Conservation (phyloP, 2,888 invertebrate species). For the Drepana falcataria region DNA sequence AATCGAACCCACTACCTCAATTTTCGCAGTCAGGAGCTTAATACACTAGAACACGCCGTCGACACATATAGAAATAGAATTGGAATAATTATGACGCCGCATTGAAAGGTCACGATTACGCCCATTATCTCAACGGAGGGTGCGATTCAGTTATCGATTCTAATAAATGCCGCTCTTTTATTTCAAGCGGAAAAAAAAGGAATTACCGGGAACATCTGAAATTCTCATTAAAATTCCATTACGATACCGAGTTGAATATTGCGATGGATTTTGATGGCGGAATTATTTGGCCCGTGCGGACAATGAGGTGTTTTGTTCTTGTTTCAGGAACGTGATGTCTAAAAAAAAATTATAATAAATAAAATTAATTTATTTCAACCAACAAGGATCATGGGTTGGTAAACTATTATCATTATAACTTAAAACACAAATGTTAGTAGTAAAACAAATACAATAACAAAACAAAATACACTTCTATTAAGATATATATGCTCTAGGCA, state of each 20-base stretch:
- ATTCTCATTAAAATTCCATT: constrained; percentile 71
- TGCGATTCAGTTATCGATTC: constrained; percentile 46
- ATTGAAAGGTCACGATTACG: constrained; percentile 24
- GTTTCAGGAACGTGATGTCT: constrained; percentile 1
- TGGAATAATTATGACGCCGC: neutral
- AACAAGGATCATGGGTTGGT: too few species aligned
- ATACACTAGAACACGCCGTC: too few species aligned
- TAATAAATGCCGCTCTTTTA: constrained; percentile 54
- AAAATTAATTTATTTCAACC: too few species aligned
- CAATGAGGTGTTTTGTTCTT: neutral
- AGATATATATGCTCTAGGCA: too few species aligned
- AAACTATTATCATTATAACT: too few species aligned
- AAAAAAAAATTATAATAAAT: neutral
- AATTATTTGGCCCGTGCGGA: constrained; percentile 18
- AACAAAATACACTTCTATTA: too few species aligned
- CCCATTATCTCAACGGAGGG: constrained; percentile 40
- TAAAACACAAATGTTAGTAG: too few species aligned
- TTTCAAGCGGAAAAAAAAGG: constrained; percentile 42
- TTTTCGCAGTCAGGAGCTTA: too few species aligned
- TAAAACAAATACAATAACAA: too few species aligned
- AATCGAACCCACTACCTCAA: too few species aligned
- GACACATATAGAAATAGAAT: too few species aligned
- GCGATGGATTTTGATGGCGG: constrained; percentile 41
- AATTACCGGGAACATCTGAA: constrained; percentile 54
- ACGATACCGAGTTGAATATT: constrained; percentile 45